Evolutionary conservation across 2,888 invertebrate genomes (phyloP), one percentile per base, ranked within the genome.

Genomic region (Lepidocyrtinus sp.): DNA sequence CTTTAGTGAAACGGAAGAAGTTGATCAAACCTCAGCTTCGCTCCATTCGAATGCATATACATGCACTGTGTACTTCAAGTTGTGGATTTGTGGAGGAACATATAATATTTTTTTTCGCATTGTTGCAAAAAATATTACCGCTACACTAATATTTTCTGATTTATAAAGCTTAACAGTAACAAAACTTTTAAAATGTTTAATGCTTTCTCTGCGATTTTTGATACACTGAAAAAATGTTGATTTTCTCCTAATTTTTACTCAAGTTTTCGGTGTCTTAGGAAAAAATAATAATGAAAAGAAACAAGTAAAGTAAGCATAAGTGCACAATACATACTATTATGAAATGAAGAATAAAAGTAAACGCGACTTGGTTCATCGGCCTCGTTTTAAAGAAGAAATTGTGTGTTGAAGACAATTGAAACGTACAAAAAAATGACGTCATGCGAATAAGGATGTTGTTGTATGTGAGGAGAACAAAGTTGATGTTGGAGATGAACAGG

Each of bases 131-230:
- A 3, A 55, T 55, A 55, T 55, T 55, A 7, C 7, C 17, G 17
- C 55, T 5, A 55, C 17, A 12, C 55, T 55, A 17, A n/a, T 36
- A 36, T 36, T 36, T 5, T 36, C 5, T 36, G 12, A 36, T 36
- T 36, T 36, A 36, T 7, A 36, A 36, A 36, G 36, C 36, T 36
- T 5, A 36, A 36, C 15, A 15, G 55, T 55, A 12, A n/a, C 9
- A 55, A 55, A n/a, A n/a, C n/a, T n/a, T 55, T 55, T 55, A 55
- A 55, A 55, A 73, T 73, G 55, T 73, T 73, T 46, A 73, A 73
- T n/a, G n/a, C 73, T 64, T 36, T 36, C 36, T 12, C 55, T 55
- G 17, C n/a, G 55, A 7, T n/a, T n/a, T n/a, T n/a, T n/a, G n/a
- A n/a, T n/a, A n/a, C n/a, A 55, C 9, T 36, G 55, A 55, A 55